Base-by-base conservation (phyloP, 2,888 invertebrate genomes). In the Agrotis exclamationis region DNA sequence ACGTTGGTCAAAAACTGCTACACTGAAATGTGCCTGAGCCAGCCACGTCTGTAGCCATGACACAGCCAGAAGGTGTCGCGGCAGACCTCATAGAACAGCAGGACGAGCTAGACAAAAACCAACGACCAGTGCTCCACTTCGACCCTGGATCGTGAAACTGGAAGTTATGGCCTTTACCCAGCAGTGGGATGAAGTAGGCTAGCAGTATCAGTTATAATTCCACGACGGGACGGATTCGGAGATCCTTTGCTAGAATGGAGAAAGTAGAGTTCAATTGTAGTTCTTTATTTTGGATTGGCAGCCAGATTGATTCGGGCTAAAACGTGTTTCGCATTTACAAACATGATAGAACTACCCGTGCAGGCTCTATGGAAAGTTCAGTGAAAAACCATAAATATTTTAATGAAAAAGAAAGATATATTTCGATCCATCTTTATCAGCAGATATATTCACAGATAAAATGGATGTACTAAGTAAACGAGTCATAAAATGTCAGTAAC, bases 401-500 rank as follows among this genome's bases (percentile, higher is more conserved):
- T 63, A 22, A 58, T 50, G 57, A 13, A 14, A 58, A 39, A 33
- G 58, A 39, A 33, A 70, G 39, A 62, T 58, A 63, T 48, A 71
- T 63, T 65, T 76, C 48, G 48, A 71, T 71, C 64, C 63, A 60
- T 80, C 48, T 76, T 58, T 68, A 68, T 63, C 54, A 63, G 71
- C 59, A 68, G 77, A 73, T 76, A 56, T 67, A 73, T 65, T 60
- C 63, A 66, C 50, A 66, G 77, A 82, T 84, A 76, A 76, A 84
- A 71, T 63, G 67, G 71, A 74, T 80, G 71, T 80, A 82, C 74
- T 71, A 77, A 76, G 75, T 78, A 76, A 84, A 84, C 80, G 78
- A 83, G 79, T 81, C 79, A 85, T 83, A 83, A 83, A 84, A 84
- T 81, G 77, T 81, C 85, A 83, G 81, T 78, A 68, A 78, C 81